phyloP scores from a whole-genome alignment of 2,797 vertebrate genomes.

The Otolemur crassicaudatus region DNA sequence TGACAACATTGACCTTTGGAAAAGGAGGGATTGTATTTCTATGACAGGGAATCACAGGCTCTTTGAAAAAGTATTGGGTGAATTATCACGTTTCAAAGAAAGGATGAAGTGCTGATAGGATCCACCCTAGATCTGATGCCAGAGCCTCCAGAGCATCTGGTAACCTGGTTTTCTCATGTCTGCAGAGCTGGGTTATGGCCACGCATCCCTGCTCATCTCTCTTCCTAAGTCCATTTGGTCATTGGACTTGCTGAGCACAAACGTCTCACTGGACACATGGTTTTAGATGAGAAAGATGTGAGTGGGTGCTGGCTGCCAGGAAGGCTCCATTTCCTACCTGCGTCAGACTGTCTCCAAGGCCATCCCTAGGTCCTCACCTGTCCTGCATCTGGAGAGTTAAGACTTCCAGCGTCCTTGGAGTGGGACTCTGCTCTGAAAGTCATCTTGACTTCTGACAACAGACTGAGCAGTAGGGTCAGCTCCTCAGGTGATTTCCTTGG shows the following conservation, averaged over 20 bases:
- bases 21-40: conserved; percentile 21
- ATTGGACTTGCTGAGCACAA: neutral
- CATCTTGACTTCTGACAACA: neutral
- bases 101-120: neutral
- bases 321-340: neutral
- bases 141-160: neutral
- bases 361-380: neutral
- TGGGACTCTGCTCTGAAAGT: neutral
- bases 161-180: neutral
- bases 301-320: neutral
- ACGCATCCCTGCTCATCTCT: neutral
- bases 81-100: neutral
- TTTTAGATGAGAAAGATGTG: neutral
- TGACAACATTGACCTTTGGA: neutral
- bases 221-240: neutral
- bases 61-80: neutral
- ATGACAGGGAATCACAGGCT: neutral
- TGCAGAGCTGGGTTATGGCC: neutral
- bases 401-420: neutral
- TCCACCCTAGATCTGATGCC: neutral
- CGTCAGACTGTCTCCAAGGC: neutral
- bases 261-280: neutral
- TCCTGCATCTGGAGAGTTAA: neutral
- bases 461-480: neutral
- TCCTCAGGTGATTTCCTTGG: neutral